Evolutionary conservation across 2,888 invertebrate genomes (phyloP).

Genomic region (Callinectes sapidus): DNA sequence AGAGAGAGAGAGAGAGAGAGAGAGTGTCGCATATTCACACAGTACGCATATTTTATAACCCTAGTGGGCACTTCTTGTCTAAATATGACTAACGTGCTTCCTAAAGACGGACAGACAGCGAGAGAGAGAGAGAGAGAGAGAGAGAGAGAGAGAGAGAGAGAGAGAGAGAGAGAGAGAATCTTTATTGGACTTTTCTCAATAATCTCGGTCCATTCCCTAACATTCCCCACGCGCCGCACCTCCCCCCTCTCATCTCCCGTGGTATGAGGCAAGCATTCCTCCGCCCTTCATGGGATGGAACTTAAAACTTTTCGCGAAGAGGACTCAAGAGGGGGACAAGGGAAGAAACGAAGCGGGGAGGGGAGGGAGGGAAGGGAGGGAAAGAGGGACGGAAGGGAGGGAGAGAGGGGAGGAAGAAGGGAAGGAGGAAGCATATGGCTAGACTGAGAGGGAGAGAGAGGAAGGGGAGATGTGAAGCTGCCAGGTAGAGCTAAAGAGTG

Average conservation of each 20-base stretch:
- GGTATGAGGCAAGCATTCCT: conserved; percentile 24
- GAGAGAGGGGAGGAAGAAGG: neutral
- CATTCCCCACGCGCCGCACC: conserved; percentile 19
- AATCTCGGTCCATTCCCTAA: conserved; percentile 36
- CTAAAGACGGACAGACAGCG: neutral
- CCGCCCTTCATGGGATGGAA: conserved; percentile 14
- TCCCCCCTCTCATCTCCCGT: conserved; percentile 16
- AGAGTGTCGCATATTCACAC: too few relatives aligned
- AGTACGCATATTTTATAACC: too few relatives aligned
- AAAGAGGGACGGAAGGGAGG: neutral
- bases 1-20: too few relatives aligned
- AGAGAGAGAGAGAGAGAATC: conserved; percentile 9
- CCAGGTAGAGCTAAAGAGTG: neutral
- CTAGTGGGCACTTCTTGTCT: too few relatives aligned
- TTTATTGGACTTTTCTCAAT: conserved; percentile 37
- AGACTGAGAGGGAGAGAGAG: neutral
- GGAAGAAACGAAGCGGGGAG: neutral
- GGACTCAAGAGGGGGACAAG: conserved; percentile 28
- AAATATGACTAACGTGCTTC: neutral
- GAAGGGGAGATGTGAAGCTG: neutral
- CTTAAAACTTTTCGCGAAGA: conserved; percentile 26
- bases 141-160: neutral
- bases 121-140: neutral
- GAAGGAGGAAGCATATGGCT: neutral
- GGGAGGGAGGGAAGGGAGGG: neutral